Percentiles rank a stretch among this genome's conserved stretches.
These are phyloP conservation scores for Mythimna impura DNA, from an alignment of 2,888 invertebrate species.

Conservation along the genomic window DNA sequence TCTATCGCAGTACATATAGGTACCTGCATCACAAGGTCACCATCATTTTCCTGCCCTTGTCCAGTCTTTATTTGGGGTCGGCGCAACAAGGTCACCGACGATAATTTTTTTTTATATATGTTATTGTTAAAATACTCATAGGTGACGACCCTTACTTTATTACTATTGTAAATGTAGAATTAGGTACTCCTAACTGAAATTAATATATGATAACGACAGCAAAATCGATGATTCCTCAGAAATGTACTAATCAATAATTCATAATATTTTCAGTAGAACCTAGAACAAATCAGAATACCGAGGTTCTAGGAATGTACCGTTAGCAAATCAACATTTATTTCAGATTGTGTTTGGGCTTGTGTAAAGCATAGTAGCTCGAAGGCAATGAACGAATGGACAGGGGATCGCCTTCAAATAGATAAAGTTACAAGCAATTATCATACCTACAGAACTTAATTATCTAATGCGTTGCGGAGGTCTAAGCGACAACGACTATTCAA, in stretches of 20 bases:
- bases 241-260: constrained; percentile 15
- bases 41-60: no score
- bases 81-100: no score
- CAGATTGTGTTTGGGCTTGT: constrained; percentile 5
- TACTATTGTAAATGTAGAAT: constrained; percentile 1
- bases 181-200: background rate
- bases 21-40: no score
- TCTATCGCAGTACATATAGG: no score
- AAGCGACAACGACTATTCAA: constrained; percentile 5
- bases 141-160: background rate
- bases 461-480: constrained; percentile 16
- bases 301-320: constrained; percentile 11
- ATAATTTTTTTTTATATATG: no score
- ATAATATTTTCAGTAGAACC: constrained; percentile 16
- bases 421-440: constrained; percentile 22
- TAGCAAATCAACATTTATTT: constrained; percentile 1
- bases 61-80: no score
- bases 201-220: background rate
- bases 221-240: constrained; percentile 27
- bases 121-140: no score
- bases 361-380: constrained; percentile 4
- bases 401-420: constrained; percentile 31
- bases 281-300: background rate
- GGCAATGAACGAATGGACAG: constrained; percentile 16
- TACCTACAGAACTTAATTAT: constrained; percentile 23